Evolutionary conservation across 2,888 invertebrate species (phyloP).

Genomic region (Sinodicranocentrus sp.): DNA sequence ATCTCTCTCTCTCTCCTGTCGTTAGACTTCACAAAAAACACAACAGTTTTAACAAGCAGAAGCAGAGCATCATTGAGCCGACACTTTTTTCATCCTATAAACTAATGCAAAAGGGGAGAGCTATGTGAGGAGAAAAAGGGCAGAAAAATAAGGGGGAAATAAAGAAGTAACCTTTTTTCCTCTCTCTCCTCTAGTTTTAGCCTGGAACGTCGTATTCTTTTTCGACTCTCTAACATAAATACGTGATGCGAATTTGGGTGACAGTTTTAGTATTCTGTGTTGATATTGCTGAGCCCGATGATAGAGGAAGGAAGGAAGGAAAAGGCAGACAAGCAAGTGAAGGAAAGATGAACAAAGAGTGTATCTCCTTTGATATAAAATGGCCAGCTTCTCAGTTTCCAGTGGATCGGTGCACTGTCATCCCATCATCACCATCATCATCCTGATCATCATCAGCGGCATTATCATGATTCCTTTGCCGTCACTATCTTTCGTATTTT

Average conservation of each 20-base stretch:
- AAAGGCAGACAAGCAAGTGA: constrained; percentile 51
- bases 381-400: too few relatives aligned
- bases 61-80: constrained; percentile 45
- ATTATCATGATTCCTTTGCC: constrained; percentile 61
- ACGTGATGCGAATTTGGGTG: constrained; percentile 77
- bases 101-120: constrained; percentile 56
- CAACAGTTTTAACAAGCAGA: constrained; percentile 61
- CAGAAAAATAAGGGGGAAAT: constrained; percentile 44
- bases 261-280: constrained; percentile 77
- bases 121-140: constrained; percentile 14
- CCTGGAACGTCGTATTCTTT: constrained; percentile 61
- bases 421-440: constrained; percentile 58
- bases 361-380: too few relatives aligned
- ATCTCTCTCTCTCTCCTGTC: constrained; percentile 35
- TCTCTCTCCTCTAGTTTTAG: constrained; percentile 33
- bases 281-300: constrained; percentile 61
- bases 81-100: constrained; percentile 59
- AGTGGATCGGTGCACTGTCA: constrained; percentile 44
- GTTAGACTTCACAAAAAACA: constrained; percentile 57
- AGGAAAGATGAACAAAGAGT: constrained; percentile 6
- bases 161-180: constrained; percentile 49
- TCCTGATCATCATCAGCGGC: constrained; percentile 53
- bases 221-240: constrained; percentile 70
- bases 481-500: constrained; percentile 58
- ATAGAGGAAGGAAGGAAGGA: constrained; percentile 52